Evolutionary conservation across 2,888 invertebrate species (phyloP).

Genomic region (Onchidella celtica): DNA sequence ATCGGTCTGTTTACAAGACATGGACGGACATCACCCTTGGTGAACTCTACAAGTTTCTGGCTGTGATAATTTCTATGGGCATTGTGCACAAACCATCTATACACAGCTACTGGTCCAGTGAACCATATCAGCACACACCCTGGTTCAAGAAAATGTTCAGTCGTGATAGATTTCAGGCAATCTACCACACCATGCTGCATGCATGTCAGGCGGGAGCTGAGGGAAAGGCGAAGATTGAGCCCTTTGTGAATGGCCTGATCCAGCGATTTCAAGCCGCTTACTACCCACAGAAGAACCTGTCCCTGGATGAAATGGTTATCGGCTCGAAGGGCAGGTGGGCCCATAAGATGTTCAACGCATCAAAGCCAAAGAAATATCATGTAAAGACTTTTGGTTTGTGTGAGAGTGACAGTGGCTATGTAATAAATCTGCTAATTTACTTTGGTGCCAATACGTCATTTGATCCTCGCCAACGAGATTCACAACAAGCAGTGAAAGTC

Average conservation of each 20-base stretch:
- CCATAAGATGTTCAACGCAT: background rate
- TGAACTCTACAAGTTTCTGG: too few species aligned
- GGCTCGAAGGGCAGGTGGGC: background rate
- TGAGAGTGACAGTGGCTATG: background rate
- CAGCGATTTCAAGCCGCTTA: conserved; percentile 15
- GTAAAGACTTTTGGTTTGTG: background rate
- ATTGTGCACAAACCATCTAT: too few species aligned
- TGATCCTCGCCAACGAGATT: background rate
- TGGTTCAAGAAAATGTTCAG: conserved; percentile 3
- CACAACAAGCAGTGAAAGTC: background rate
- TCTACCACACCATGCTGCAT: conserved; percentile 14
- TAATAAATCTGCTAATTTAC: background rate
- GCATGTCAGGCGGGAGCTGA: background rate
- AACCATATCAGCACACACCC: background rate
- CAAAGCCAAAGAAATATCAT: background rate
- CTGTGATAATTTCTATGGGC: too few species aligned
- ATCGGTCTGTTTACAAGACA: background rate
- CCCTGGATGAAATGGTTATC: background rate
- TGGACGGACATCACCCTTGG: too few species aligned
- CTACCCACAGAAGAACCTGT: conserved; percentile 5
- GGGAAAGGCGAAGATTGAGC: conserved; percentile 3
- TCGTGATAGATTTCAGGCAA: background rate
- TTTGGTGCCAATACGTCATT: background rate
- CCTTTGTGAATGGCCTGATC: too few species aligned
- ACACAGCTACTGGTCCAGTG: background rate